Percentiles rank a stretch among this genome's conserved stretches.
Conservation (phyloP, 2,113 vertebrate species). For the Campylomormyrus numenius region DNA sequence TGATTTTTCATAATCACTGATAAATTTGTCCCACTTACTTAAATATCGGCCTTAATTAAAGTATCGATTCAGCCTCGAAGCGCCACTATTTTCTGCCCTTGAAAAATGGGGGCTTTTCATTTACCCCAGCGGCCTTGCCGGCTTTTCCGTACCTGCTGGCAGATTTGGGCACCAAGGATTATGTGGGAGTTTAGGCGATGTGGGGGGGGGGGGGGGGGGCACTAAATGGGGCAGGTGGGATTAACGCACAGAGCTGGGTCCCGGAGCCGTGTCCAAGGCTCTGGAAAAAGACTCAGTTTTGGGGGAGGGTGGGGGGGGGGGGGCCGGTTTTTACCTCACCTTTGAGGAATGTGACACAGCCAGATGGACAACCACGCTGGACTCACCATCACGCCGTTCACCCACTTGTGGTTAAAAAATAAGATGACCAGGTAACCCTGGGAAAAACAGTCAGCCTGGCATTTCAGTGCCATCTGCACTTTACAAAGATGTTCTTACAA, state of each 20-base stretch:
- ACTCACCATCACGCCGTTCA: not conserved
- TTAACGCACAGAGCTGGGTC: not conserved
- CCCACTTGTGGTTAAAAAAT: not conserved
- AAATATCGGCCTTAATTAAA: not conserved
- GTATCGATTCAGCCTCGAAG: not conserved
- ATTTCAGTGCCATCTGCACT: conserved; percentile 30
- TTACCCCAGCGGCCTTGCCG: not conserved
- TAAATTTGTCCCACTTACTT: not conserved
- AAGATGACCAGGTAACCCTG: not conserved
- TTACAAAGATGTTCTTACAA: conserved; percentile 29
- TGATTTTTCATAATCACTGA: not conserved
- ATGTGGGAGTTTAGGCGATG: not conserved
- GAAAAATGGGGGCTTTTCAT: not conserved
- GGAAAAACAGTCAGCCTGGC: not conserved
- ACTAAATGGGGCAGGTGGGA: not conserved
- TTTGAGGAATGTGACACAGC: not conserved
- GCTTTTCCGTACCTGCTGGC: not conserved
- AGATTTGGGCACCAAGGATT: too few species aligned
- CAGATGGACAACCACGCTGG: not conserved
- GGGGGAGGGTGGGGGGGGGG: not conserved
- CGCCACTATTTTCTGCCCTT: not conserved
- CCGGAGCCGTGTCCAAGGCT: not conserved
- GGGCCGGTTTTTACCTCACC: not conserved
- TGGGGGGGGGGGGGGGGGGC: not conserved
- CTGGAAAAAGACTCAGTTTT: not conserved